Conservation (phyloP, 2,888 invertebrate genomes). For the Didymodactylos carnosus region DNA sequence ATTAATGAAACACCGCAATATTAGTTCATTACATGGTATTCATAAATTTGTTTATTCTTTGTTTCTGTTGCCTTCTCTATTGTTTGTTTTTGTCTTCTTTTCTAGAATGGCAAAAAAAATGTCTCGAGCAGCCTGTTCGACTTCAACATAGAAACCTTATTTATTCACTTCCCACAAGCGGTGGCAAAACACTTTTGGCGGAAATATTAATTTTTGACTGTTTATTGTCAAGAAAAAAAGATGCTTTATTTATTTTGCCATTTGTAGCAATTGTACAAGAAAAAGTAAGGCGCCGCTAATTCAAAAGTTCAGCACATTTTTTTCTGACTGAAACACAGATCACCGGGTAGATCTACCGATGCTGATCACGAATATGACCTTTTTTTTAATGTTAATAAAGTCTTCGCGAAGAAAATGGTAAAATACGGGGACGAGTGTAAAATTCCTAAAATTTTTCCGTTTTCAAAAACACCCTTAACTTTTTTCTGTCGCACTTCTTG, state of each 20-base stretch:
- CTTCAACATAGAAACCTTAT: conserved; percentile 48
- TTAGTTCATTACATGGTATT: background rate
- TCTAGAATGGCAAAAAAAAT: background rate
- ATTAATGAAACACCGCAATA: background rate
- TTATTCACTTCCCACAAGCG: conserved; percentile 80
- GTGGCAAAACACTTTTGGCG: conserved; percentile 86
- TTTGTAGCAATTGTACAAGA: conserved; percentile 92
- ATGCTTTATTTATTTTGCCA: conserved; percentile 71
- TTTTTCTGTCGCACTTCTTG: too few relatives aligned
- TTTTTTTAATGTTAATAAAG: too few relatives aligned
- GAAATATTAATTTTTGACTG: conserved; percentile 76
- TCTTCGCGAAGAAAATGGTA: background rate
- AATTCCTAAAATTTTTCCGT: too few relatives aligned
- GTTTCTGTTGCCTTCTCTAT: too few relatives aligned
- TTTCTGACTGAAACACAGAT: too few relatives aligned
- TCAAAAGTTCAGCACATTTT: background rate
- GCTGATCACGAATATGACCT: too few relatives aligned
- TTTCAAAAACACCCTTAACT: too few relatives aligned
- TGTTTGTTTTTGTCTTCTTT: background rate
- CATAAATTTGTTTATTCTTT: background rate
- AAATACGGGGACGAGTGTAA: too few relatives aligned
- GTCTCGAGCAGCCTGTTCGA: background rate
- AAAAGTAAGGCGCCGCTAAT: too few relatives aligned
- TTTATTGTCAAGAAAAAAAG: conserved; percentile 54
- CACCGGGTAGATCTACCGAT: too few relatives aligned